phyloP scores from a whole-genome alignment of 2,113 vertebrate species.

The Oncorhynchus tshawytscha region DNA sequence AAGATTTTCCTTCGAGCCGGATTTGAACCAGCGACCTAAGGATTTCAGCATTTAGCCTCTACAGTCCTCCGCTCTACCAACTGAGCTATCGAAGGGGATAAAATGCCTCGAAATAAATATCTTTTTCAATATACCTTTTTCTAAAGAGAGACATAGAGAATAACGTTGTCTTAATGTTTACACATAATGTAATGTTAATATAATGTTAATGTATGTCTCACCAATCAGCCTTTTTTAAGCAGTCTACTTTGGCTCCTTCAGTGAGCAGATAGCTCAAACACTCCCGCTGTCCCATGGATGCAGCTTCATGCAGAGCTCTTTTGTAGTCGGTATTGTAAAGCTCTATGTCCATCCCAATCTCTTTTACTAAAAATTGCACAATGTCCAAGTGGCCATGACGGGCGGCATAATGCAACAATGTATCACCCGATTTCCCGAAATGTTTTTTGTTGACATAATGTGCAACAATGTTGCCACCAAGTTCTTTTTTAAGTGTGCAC shows the following conservation, averaged over 20 bases:
- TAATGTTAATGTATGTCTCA: conserved; percentile 55
- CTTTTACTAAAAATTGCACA: conserved; percentile 68
- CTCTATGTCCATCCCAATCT: conserved; percentile 72
- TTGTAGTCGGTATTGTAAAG: conserved; percentile 85
- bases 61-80: conserved; percentile 89
- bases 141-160: not conserved
- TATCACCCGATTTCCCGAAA: conserved; percentile 74
- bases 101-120: rapidly evolving
- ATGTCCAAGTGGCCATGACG: conserved; percentile 73
- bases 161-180: not conserved
- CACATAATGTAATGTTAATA: no score
- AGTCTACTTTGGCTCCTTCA: conserved; percentile 77
- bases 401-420: conserved; percentile 83
- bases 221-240: conserved; percentile 91
- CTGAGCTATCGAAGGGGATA: conserved; percentile 84
- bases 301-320: conserved; percentile 88
- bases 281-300: conserved; percentile 79
- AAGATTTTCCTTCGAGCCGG: conserved; percentile 72
- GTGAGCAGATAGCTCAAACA: conserved; percentile 80
- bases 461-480: not conserved
- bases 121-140: not conserved
- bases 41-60: conserved; percentile 50
- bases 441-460: conserved; percentile 21
- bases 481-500: conserved; percentile 45
- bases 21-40: conserved; percentile 82